Conservation (phyloP, 1,140 invertebrate genomes). For the Drosophila melanica region DNA sequence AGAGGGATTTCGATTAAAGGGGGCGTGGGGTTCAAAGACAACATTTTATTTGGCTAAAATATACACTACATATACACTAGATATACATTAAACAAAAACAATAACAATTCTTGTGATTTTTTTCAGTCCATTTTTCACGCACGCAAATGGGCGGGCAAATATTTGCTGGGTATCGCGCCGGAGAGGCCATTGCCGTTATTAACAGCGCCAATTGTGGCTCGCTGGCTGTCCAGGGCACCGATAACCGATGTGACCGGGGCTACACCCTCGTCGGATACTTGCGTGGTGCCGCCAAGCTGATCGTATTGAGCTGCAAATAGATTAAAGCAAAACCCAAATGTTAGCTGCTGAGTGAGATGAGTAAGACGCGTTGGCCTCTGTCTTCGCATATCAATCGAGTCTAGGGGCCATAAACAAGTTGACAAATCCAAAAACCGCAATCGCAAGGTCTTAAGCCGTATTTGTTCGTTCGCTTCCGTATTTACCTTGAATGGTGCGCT, state of each 20-base stretch:
- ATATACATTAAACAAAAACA: constrained; percentile 4
- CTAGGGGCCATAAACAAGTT: too few relatives aligned
- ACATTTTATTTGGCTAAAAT: constrained; percentile 47
- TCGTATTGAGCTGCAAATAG: constrained; percentile 76
- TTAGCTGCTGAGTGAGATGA: constrained; percentile 22
- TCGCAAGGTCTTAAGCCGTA: constrained; percentile 27
- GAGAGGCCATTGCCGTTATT: constrained; percentile 6
- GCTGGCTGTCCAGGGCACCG: constrained; percentile 63
- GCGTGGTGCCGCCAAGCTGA: constrained; percentile 78
- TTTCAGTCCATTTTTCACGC: constrained; percentile 56
- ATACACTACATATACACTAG: constrained; percentile 16
- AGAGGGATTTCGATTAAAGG: background rate
- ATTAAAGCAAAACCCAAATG: background rate
- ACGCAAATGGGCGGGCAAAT: constrained; percentile 65
- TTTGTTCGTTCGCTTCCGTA: constrained; percentile 1
- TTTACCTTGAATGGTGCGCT: constrained; percentile 83
- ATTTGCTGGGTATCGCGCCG: constrained; percentile 50
- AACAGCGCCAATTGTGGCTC: background rate
- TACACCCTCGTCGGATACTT: constrained; percentile 77
- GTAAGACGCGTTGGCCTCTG: constrained; percentile 26
- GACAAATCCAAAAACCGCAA: background rate
- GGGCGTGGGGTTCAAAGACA: constrained; percentile 5
- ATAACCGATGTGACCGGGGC: constrained; percentile 80
- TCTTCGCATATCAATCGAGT: too few relatives aligned
- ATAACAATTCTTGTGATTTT: constrained; percentile 8